Conservation (phyloP, 2,888 invertebrate species). For the Pseudeuparius sepicola region DNA sequence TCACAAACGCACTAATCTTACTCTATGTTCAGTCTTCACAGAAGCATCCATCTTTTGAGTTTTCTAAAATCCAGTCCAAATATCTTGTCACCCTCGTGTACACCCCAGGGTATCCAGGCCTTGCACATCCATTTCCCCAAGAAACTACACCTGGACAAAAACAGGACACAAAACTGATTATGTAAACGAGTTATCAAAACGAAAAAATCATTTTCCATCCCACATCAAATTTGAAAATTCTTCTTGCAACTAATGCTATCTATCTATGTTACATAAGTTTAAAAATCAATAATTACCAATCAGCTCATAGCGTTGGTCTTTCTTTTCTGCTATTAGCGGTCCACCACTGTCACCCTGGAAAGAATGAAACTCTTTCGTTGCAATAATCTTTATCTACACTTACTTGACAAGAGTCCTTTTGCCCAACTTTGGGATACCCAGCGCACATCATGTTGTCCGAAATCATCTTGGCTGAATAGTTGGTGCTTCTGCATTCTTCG, state of each 20-base stretch:
- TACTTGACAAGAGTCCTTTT: slow-evolving; percentile 77
- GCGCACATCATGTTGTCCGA: slow-evolving; percentile 85
- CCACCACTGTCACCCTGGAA: slow-evolving; percentile 73
- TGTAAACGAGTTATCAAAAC: too few relatives aligned
- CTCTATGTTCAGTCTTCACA: slow-evolving; percentile 57
- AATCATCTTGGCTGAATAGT: slow-evolving; percentile 75
- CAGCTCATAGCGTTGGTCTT: slow-evolving; percentile 65
- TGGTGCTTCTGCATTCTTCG: slow-evolving; percentile 63
- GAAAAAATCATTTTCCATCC: too few relatives aligned
- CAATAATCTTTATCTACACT: slow-evolving; percentile 20
- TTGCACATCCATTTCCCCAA: slow-evolving; percentile 84
- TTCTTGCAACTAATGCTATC: too few relatives aligned
- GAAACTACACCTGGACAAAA: slow-evolving; percentile 71
- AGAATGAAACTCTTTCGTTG: slow-evolving; percentile 2
- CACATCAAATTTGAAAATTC: too few relatives aligned
- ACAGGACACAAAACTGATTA: too few relatives aligned
- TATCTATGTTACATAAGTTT: too few relatives aligned
- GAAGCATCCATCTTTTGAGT: slow-evolving; percentile 73
- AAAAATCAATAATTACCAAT: slow-evolving; percentile 48
- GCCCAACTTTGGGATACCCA: slow-evolving; percentile 59
- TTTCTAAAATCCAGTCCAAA: slow-evolving; percentile 69
- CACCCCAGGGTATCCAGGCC: slow-evolving; percentile 76
- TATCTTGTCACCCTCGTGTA: slow-evolving; percentile 77
- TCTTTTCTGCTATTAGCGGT: slow-evolving; percentile 57
- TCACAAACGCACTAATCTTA: too few relatives aligned